phyloP scores from a whole-genome alignment of 1,140 invertebrate genomes.

The Caenorhabditis briggsae region DNA sequence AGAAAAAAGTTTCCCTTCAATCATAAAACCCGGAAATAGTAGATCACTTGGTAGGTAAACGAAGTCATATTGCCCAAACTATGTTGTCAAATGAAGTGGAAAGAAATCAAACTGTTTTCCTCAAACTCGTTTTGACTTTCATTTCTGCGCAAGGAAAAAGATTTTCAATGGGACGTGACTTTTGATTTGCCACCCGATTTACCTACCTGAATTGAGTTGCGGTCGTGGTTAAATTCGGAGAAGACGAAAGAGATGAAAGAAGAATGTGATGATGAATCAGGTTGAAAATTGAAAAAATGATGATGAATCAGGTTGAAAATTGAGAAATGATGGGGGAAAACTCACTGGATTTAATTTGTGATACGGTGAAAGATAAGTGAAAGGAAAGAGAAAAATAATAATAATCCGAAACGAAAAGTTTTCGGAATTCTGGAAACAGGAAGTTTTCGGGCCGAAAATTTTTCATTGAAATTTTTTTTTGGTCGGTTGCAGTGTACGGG shows the following conservation, averaged over 20 bases:
- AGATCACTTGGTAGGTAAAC: slow-evolving; percentile 2
- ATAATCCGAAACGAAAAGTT: too few relatives aligned
- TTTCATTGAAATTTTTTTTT: too few relatives aligned
- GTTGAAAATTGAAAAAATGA: background rate
- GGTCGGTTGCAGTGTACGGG: too few relatives aligned
- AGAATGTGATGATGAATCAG: background rate
- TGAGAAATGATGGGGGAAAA: too few relatives aligned
- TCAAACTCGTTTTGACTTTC: slow-evolving; percentile 40
- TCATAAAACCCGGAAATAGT: background rate
- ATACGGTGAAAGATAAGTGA: too few relatives aligned
- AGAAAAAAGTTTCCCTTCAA: background rate
- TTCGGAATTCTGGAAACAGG: too few relatives aligned
- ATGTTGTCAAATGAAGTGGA: slow-evolving; percentile 10
- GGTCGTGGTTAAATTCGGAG: background rate
- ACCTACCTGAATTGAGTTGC: slow-evolving; percentile 21
- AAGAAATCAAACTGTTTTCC: slow-evolving; percentile 43
- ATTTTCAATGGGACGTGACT: slow-evolving; percentile 32
- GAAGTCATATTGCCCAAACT: background rate
- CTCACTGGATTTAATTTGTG: too few relatives aligned
- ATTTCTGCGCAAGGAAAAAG: background rate
- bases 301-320: too few relatives aligned
- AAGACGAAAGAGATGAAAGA: background rate
- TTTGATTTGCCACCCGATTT: slow-evolving; percentile 13
- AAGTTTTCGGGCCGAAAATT: too few relatives aligned
- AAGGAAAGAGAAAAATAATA: too few relatives aligned